Percentiles rank a stretch among this genome's conserved stretches.
Conservation (phyloP, 1,140 invertebrate species). For the Drosophila trapezifrons region DNA sequence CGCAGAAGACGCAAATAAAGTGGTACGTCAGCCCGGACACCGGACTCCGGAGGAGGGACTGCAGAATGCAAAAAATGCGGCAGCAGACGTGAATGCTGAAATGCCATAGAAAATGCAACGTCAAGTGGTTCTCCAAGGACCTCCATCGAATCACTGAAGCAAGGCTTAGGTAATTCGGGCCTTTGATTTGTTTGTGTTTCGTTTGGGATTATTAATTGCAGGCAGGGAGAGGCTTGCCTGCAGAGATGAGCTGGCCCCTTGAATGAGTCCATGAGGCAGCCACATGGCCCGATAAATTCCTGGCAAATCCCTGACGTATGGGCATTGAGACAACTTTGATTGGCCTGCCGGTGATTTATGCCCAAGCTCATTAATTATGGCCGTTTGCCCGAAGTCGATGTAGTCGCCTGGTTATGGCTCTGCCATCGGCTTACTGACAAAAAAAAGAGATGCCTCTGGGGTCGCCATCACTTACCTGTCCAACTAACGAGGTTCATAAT, state of each 20-base stretch:
- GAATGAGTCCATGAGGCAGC: background rate
- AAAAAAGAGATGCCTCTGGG: conserved; percentile 15
- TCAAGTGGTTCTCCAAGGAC: conserved; percentile 17
- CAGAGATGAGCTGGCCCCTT: background rate
- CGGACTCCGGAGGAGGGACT: conserved; percentile 2
- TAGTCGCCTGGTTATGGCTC: conserved; percentile 25
- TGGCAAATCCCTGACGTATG: conserved; percentile 30
- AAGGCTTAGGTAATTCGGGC: conserved; percentile 2
- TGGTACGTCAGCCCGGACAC: conserved; percentile 38
- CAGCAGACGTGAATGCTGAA: conserved; percentile 13
- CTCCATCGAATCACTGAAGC: conserved; percentile 6
- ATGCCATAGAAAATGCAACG: conserved; percentile 26
- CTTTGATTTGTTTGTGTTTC: conserved; percentile 27
- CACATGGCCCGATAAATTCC: conserved; percentile 26
- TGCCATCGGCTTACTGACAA: conserved; percentile 10
- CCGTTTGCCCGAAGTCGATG: conserved; percentile 25
- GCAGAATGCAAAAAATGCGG: conserved; percentile 15
- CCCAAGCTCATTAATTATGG: conserved; percentile 59
- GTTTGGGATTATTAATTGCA: conserved; percentile 36
- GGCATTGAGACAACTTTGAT: conserved; percentile 45
- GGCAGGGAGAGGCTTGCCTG: background rate
- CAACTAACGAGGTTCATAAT: conserved; percentile 55
- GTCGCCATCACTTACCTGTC: conserved; percentile 37
- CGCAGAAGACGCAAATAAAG: conserved; percentile 68
- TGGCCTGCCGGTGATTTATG: conserved; percentile 60